Conservation (phyloP, 1,140 invertebrate species). For the Odontomachus brunneus region DNA sequence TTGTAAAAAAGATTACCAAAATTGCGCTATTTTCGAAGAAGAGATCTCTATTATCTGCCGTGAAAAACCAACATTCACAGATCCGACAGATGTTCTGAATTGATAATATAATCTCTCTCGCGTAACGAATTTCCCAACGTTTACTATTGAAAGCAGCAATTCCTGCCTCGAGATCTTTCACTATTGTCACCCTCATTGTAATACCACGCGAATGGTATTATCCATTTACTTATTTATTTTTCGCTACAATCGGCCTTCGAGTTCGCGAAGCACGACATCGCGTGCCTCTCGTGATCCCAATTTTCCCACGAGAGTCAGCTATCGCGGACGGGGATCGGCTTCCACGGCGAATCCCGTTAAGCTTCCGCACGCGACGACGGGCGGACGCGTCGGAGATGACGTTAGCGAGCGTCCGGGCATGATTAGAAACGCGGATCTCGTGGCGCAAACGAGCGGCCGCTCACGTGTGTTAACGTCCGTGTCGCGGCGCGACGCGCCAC, state of each 20-base stretch:
- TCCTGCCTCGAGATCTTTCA: too few relatives aligned
- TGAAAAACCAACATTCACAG: too few relatives aligned
- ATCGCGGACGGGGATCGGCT: not conserved
- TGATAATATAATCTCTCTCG: too few relatives aligned
- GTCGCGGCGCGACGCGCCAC: not conserved
- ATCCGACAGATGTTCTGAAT: too few relatives aligned
- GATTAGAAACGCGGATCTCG: constrained; percentile 26
- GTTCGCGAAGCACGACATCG: not conserved
- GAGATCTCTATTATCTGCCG: too few relatives aligned
- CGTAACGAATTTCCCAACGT: too few relatives aligned
- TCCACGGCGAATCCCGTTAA: constrained; percentile 6
- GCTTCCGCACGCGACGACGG: constrained; percentile 19
- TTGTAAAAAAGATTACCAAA: too few relatives aligned
- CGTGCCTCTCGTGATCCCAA: not conserved
- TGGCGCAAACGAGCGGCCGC: not conserved
- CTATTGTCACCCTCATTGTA: too few relatives aligned
- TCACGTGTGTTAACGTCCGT: not conserved
- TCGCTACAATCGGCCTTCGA: not conserved
- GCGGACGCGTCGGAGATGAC: constrained; percentile 18
- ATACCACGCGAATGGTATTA: too few relatives aligned
- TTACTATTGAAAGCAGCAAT: too few relatives aligned
- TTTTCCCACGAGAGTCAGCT: constrained; percentile 16
- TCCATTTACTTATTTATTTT: not conserved
- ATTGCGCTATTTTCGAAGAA: too few relatives aligned
- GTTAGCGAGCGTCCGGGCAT: constrained; percentile 1